Evolutionary conservation across 2,888 invertebrate species (phyloP).

Genomic region (Laspeyria flexula): DNA sequence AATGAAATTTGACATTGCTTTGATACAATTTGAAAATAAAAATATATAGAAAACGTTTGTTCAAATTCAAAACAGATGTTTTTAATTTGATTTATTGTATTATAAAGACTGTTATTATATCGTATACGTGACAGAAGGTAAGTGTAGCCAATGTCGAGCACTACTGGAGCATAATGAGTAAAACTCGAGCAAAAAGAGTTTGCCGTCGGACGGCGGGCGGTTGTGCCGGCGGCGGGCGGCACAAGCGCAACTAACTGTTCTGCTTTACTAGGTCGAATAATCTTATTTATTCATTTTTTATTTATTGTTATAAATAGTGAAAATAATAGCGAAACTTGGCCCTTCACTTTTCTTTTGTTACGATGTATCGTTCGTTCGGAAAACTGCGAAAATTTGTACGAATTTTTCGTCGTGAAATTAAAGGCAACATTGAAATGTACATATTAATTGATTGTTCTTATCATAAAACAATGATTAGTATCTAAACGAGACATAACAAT

Average conservation of each 20-base stretch:
- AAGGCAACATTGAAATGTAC: no score
- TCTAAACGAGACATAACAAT: conserved; percentile 13
- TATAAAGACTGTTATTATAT: not conserved
- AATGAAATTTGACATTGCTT: no score
- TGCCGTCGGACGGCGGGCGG: conserved; percentile 61
- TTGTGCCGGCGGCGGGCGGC: conserved; percentile 46
- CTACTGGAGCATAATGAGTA: conserved; percentile 51
- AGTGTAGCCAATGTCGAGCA: conserved; percentile 18
- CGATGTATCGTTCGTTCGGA: not conserved
- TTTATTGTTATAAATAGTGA: conserved; percentile 59
- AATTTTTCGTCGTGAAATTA: no score
- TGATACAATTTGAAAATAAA: no score
- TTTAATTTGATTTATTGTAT: not conserved
- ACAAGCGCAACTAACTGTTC: conserved; percentile 54
- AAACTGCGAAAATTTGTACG: not conserved
- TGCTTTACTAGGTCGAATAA: conserved; percentile 79
- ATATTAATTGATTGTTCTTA: not conserved
- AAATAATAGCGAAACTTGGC: conserved; percentile 68
- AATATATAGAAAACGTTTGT: no score
- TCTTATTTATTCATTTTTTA: conserved; percentile 66
- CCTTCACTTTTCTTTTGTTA: conserved; percentile 60
- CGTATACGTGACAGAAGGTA: conserved; percentile 5
- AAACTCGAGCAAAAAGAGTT: conserved; percentile 61
- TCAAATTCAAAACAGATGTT: no score
- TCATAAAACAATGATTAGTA: not conserved